phyloP scores from a whole-genome alignment of 2,888 invertebrate species.

The Sylvicola cinctus region DNA sequence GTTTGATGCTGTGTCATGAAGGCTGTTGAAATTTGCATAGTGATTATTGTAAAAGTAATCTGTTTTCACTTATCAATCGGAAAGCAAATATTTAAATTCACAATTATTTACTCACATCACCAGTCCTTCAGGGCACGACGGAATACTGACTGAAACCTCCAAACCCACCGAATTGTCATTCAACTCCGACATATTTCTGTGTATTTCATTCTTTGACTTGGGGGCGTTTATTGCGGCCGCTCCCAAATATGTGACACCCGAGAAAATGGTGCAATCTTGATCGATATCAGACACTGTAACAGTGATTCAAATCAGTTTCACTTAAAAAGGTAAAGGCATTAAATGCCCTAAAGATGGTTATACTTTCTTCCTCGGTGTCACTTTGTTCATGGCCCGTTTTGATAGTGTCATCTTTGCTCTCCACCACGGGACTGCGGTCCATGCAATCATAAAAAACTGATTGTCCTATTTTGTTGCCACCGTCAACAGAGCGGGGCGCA shows the following conservation, averaged over 20 bases:
- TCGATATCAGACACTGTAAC: constrained; percentile 53
- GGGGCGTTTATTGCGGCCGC: constrained; percentile 81
- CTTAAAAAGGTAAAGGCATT: neutral
- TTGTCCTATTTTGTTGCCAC: constrained; percentile 24
- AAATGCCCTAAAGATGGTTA: constrained; percentile 8
- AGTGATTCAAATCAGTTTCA: constrained; percentile 1
- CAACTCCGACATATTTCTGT: constrained; percentile 78
- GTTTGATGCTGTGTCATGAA: constrained; percentile 67
- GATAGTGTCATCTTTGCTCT: constrained; percentile 58
- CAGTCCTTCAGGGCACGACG: constrained; percentile 76
- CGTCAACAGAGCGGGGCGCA: too few relatives aligned
- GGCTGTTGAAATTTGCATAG: too few relatives aligned
- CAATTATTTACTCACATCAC: constrained; percentile 80
- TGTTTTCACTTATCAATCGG: too few relatives aligned
- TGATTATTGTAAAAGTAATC: too few relatives aligned
- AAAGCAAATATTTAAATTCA: too few relatives aligned
- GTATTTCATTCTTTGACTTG: constrained; percentile 80
- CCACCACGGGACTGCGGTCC: constrained; percentile 25
- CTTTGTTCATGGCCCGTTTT: constrained; percentile 52
- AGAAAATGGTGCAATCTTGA: constrained; percentile 80
- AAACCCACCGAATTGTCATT: constrained; percentile 57
- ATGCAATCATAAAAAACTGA: constrained; percentile 26
- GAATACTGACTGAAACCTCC: constrained; percentile 80
- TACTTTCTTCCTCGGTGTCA: constrained; percentile 56
- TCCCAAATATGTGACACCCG: constrained; percentile 83